Evolutionary conservation across 2,797 vertebrate species (phyloP), one percentile per base, ranked within the genome.

Genomic region (Sebastes melanostomus): DNA sequence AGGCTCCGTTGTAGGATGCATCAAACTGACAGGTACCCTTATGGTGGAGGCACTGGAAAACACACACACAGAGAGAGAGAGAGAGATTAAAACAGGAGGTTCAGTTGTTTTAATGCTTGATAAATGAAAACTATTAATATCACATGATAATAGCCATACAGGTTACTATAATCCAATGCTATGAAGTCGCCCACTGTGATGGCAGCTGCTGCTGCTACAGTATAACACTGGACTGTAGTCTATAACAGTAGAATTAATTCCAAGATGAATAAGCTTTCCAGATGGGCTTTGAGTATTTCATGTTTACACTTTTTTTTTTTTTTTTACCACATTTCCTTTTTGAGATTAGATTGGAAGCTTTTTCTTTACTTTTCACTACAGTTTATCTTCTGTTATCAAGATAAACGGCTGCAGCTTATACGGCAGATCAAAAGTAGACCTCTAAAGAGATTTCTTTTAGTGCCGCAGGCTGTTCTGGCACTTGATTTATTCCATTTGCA

Each of bases 361-460:
- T 85, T 74, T 81, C 59, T 84, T 80, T 61, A 52, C 70, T 76
- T 46, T 75, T 74, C 36, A n/a, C 46, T 38, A 14, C 61, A 14
- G 61, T 29, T 81, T 84, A 77, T 86, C 77, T 83, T 63, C 25
- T 79, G 59, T 66, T 79, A 84, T 85, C 68, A 72, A 63, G 84
- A 86, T 77, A 78, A 80, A 83, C 75, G 83, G 76, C 87, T 78
- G 58, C 74, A 77, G 80, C 69, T 77, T 75, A 42, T 42, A 67
- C 7, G 13, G 63, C 63, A 87, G 77, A 91, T 88, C 78, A 86
- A 80, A 86, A 86, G 88, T 65, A 83, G 79, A 78, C 71, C 78
- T 70, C 66, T 78, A 20, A 20, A 42, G 76, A 85, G 65, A 85
- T 82, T 78, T 82, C 14, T 61, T 72, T 87, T 62, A 78, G 74